Conservation (phyloP, 2,113 vertebrate genomes). For the Actinemys pallida region DNA sequence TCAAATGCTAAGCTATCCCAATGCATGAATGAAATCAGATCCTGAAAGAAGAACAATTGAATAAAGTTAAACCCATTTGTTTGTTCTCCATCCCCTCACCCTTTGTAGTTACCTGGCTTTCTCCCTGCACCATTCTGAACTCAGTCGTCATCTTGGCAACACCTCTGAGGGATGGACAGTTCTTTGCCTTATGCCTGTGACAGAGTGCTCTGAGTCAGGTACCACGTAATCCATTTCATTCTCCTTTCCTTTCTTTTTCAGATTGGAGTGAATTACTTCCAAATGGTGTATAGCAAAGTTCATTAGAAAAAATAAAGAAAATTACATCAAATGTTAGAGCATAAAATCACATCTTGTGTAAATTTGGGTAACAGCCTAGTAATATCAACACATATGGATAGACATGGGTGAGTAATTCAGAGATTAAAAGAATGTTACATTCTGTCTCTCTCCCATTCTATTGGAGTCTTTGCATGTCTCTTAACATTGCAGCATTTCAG, state of each 20-base stretch:
- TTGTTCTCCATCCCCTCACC: neutral
- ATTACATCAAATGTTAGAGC: neutral
- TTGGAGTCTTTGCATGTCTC: neutral
- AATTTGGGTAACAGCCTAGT: neutral
- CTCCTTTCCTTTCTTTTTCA: neutral
- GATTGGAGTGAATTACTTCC: neutral
- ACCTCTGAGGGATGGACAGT: neutral
- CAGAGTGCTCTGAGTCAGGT: neutral
- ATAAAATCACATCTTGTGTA: neutral
- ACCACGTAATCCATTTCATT: neutral
- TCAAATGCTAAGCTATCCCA: slow-evolving; percentile 5
- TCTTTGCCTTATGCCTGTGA: neutral
- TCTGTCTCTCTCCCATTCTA: neutral
- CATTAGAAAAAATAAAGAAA: fast-evolving
- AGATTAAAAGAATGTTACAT: neutral
- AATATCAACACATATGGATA: neutral
- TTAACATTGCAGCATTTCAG: neutral
- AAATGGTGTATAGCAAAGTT: neutral
- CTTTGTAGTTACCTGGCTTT: neutral
- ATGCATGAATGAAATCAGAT: neutral
- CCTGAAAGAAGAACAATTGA: neutral
- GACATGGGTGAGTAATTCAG: neutral
- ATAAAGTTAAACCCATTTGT: neutral
- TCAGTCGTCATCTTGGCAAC: neutral
- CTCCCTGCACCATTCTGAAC: neutral